phyloP scores from a whole-genome alignment of 2,888 invertebrate species.

The Drosophila greeni region DNA sequence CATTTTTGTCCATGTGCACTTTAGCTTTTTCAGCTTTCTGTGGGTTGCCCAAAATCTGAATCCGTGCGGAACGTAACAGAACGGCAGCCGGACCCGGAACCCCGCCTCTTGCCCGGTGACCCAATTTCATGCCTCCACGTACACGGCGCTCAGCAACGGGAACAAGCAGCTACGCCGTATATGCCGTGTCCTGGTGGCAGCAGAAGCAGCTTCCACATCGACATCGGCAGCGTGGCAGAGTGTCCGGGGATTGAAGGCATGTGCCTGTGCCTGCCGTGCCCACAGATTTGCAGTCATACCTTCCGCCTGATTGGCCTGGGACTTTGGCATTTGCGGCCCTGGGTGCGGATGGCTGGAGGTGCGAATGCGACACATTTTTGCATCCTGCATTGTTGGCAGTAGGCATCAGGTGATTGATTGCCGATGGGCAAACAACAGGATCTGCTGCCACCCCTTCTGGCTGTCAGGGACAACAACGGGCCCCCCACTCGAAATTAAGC shows the following conservation, averaged over 20 bases:
- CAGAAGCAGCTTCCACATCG: conserved; percentile 3
- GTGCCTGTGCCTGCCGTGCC: conserved; percentile 52
- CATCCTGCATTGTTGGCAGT: conserved; percentile 35
- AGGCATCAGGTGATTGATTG: conserved; percentile 68
- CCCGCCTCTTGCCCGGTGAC: conserved; percentile 53
- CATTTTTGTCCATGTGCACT: background rate
- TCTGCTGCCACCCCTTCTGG: background rate
- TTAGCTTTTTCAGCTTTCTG: conserved; percentile 13
- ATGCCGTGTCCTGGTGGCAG: conserved; percentile 2
- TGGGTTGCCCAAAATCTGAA: conserved; percentile 28
- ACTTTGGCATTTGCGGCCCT: conserved; percentile 37
- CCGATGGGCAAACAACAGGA: conserved; percentile 15
- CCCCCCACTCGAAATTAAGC: conserved; percentile 39
- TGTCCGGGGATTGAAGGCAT: conserved; percentile 63
- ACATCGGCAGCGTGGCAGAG: conserved; percentile 34
- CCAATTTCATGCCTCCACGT: conserved; percentile 65
- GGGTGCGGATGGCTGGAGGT: conserved; percentile 3
- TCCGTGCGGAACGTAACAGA: conserved; percentile 18
- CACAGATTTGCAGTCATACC: conserved; percentile 69
- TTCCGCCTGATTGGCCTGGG: conserved; percentile 64
- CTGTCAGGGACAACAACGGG: conserved; percentile 14
- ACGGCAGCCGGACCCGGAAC: conserved; percentile 13
- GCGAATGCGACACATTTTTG: conserved; percentile 30
- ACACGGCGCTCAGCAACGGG: conserved; percentile 59
- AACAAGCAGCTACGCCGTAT: conserved; percentile 1